Evolutionary conservation across 2,113 vertebrate species (phyloP).

Genomic region (Paracanthobrama guichenoti): DNA sequence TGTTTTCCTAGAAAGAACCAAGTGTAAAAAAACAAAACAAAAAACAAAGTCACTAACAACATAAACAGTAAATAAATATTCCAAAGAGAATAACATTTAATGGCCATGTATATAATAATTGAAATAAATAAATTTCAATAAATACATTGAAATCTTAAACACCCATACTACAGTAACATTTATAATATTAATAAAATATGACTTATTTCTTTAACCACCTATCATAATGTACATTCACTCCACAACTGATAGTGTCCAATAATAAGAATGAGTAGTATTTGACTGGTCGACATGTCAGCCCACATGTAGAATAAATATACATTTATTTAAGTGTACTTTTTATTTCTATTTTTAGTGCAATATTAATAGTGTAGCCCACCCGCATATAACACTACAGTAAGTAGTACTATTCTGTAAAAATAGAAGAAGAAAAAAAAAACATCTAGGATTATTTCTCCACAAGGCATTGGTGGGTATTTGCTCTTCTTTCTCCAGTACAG

Average conservation of each 20-base stretch:
- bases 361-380: background rate
- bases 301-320: background rate
- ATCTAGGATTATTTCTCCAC: constrained; percentile 37
- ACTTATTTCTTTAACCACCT: background rate
- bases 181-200: background rate
- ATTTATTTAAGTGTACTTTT: background rate
- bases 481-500: constrained; percentile 35
- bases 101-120: too few relatives aligned
- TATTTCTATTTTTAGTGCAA: background rate
- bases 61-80: background rate
- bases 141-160: background rate
- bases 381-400: background rate
- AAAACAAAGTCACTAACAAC: constrained; percentile 9
- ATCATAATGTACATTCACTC: background rate
- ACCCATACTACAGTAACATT: background rate
- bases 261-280: background rate
- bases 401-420: background rate
- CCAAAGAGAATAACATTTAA: background rate
- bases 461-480: constrained; percentile 22
- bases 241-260: background rate
- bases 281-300: background rate
- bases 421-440: background rate
- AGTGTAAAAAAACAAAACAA: background rate
- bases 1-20: constrained; percentile 87
- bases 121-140: too few relatives aligned